Evolutionary conservation across 2,113 vertebrate species (phyloP).

Genomic region (Tenrec ecaudatus): DNA sequence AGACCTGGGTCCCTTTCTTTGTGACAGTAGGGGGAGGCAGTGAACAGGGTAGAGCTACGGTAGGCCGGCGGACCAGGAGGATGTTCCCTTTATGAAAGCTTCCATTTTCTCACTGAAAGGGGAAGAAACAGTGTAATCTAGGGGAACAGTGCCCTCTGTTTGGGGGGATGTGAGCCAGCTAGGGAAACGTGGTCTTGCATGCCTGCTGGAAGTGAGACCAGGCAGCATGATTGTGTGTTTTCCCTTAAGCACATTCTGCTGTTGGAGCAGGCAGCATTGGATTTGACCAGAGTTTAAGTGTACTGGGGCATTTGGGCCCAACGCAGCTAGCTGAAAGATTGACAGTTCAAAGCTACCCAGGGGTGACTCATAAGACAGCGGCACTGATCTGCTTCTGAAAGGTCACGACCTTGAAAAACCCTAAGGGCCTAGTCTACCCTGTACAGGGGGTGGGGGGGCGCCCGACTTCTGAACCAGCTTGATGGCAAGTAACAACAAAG

Average conservation of each 20-base stretch:
- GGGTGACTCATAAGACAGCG: neutral
- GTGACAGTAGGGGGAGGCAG: neutral
- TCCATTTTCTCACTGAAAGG: constrained; percentile 17
- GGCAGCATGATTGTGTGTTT: neutral
- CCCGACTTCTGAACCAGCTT: neutral
- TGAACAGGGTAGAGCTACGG: neutral
- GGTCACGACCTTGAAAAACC: neutral
- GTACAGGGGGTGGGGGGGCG: neutral
- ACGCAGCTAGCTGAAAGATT: neutral
- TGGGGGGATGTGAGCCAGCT: neutral
- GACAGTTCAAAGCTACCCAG: neutral
- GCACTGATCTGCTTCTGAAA: neutral
- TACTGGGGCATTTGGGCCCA: neutral
- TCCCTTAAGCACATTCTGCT: neutral
- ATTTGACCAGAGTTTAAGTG: neutral
- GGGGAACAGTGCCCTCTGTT: constrained; percentile 1
- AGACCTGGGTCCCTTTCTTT: neutral
- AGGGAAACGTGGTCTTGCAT: neutral
- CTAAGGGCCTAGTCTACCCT: neutral
- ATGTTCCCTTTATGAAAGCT: constrained; percentile 20
- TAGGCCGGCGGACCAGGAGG: neutral
- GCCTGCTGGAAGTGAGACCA: neutral
- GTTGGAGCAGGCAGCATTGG: neutral
- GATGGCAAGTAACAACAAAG: neutral
- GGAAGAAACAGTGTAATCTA: neutral